A percentile compares a stretch with the other conserved stretches of the same genome.
Evolutionary conservation across 2,888 invertebrate species (phyloP).

Genomic region (Xylota segnis): DNA sequence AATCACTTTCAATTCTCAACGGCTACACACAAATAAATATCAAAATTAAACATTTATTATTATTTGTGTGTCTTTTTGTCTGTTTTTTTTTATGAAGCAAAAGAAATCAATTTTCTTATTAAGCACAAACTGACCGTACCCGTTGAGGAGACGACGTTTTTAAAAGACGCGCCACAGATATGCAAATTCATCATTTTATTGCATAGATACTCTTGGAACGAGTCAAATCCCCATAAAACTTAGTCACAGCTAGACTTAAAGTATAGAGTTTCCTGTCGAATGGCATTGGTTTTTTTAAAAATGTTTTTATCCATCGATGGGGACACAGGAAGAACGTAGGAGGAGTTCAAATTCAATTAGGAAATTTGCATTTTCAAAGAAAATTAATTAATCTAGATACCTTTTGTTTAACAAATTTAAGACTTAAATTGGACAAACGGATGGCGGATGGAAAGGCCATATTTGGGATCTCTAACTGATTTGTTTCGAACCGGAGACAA

Average conservation of each 20-base stretch:
- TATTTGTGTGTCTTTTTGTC: neutral
- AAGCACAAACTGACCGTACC: slow-evolving; percentile 29
- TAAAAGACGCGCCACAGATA: slow-evolving; percentile 51
- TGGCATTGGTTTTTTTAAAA: slow-evolving; percentile 14
- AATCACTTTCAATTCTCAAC: slow-evolving; percentile 26
- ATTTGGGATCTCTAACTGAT: slow-evolving; percentile 1
- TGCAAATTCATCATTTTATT: slow-evolving; percentile 67
- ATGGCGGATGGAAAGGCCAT: neutral
- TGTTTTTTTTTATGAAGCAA: neutral
- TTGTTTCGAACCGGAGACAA: neutral
- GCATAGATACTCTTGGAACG: slow-evolving; percentile 36
- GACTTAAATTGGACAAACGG: neutral
- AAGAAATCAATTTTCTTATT: slow-evolving; percentile 30
- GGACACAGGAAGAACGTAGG: slow-evolving; percentile 30
- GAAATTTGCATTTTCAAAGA: slow-evolving; percentile 1
- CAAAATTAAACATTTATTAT: neutral
- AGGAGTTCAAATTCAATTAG: slow-evolving; percentile 1
- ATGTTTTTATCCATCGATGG: neutral
- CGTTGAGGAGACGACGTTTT: neutral
- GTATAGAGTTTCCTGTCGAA: slow-evolving; percentile 36
- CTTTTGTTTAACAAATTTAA: slow-evolving; percentile 1
- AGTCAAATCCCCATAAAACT: slow-evolving; percentile 31
- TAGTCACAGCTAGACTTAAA: slow-evolving; percentile 25
- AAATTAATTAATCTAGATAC: slow-evolving; percentile 22
- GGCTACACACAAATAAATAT: slow-evolving; percentile 8